A percentile compares a stretch with the other conserved stretches of the same genome.
Conservation (phyloP, 2,888 invertebrate species). For the Agapetus fuscipes region DNA sequence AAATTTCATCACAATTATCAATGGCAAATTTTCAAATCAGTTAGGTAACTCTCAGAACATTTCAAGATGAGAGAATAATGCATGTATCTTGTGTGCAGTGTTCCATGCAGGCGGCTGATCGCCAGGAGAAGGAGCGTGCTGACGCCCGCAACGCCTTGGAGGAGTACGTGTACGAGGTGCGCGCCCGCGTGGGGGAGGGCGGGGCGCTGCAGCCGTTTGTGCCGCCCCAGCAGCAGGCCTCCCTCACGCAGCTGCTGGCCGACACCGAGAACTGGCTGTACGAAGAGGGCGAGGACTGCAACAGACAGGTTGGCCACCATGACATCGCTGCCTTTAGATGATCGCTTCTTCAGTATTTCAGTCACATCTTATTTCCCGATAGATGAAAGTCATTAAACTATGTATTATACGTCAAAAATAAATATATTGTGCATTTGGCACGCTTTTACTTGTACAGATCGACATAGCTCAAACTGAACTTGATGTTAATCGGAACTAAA, state of each 20-base stretch:
- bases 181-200: constrained; percentile 75
- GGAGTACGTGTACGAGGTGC: constrained; percentile 95
- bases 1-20: too few relatives aligned
- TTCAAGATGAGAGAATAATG: too few relatives aligned
- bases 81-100: constrained; percentile 38
- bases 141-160: constrained; percentile 96
- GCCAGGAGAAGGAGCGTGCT: constrained; percentile 87
- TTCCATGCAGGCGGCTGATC: constrained; percentile 77
- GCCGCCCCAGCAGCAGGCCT: constrained; percentile 55
- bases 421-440: too few relatives aligned
- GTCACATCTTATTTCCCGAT: background rate
- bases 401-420: too few relatives aligned
- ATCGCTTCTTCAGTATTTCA: background rate
- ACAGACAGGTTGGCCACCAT: constrained; percentile 64
- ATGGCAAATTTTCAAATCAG: too few relatives aligned
- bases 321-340: too few relatives aligned
- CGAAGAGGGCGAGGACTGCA: constrained; percentile 89
- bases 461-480: too few relatives aligned
- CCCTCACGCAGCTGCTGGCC: constrained; percentile 59
- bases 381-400: background rate
- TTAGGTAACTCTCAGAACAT: too few relatives aligned
- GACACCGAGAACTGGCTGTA: constrained; percentile 95
- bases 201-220: constrained; percentile 69
- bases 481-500: too few relatives aligned
- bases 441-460: too few relatives aligned